phyloP scores from a whole-genome alignment of 2,113 vertebrate genomes.

The Campylomormyrus numenius region DNA sequence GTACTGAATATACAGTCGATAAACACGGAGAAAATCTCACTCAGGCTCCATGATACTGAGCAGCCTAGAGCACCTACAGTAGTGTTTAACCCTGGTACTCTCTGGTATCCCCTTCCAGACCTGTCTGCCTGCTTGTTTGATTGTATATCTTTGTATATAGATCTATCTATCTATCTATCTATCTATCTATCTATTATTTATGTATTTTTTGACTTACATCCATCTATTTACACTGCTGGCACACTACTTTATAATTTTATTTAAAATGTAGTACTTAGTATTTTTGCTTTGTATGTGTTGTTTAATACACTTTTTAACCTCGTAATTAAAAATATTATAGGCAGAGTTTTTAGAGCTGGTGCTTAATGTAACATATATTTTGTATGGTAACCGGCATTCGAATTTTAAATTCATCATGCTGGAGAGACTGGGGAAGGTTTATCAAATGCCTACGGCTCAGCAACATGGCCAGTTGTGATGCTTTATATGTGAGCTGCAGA shows the following conservation, averaged over 20 bases:
- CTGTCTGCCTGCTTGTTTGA: not conserved
- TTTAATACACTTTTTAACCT: not conserved
- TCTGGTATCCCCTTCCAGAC: not conserved
- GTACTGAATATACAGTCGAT: not conserved
- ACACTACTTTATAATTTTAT: not conserved
- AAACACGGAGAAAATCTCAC: not conserved
- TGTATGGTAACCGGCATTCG: not conserved
- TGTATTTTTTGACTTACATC: not conserved
- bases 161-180: too few species aligned
- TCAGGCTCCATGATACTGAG: not conserved
- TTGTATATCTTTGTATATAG: too few species aligned
- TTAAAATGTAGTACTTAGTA: not conserved
- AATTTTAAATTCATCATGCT: not conserved
- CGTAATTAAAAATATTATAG: not conserved
- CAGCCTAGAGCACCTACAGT: not conserved
- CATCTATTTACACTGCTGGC: not conserved
- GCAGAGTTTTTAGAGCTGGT: not conserved
- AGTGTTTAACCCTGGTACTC: not conserved
- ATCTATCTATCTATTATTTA: too few species aligned
- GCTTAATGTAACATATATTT: not conserved
- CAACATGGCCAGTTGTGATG: not conserved
- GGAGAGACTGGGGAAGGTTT: not conserved
- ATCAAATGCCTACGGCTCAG: not conserved
- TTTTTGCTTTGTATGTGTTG: not conserved
- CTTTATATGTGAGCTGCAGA: not conserved